A percentile compares a stretch with the other conserved stretches of the same genome.
These are phyloP conservation scores for Amphibalanus amphitrite DNA, from an alignment of 1,140 invertebrate species.

Conservation along the genomic window DNA sequence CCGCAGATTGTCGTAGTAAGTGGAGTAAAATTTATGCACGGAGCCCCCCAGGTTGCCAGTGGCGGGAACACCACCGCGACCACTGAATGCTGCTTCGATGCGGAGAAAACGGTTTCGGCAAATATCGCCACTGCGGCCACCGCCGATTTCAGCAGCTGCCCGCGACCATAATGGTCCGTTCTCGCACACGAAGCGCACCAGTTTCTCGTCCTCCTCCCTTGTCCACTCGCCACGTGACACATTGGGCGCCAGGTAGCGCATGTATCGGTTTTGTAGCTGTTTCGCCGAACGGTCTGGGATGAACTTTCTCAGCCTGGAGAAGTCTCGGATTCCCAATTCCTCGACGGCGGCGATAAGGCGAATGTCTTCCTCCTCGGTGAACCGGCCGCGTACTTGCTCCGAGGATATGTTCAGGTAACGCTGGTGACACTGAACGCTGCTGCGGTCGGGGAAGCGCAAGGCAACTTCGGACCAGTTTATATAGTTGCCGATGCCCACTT, in stretches of 20 bases:
- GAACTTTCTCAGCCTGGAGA: neutral
- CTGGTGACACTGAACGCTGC: neutral
- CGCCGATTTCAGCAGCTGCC: neutral
- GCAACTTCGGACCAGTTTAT: neutral
- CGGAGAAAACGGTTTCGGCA: neutral
- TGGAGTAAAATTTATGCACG: neutral
- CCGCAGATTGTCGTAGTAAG: neutral
- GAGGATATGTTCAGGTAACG: neutral
- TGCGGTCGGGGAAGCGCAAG: neutral
- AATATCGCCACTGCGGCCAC: neutral
- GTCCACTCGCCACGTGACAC: neutral
- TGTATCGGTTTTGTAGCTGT: neutral
- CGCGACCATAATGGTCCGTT: neutral
- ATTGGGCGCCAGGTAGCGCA: neutral
- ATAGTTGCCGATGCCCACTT: neutral
- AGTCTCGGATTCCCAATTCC: neutral
- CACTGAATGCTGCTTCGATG: neutral
- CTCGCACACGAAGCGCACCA: neutral
- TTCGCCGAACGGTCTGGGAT: neutral
- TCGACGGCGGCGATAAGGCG: neutral
- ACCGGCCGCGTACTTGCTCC: neutral
- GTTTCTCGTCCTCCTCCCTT: neutral
- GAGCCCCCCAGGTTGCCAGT: neutral
- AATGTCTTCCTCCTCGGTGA: neutral
- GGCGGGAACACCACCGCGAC: neutral